Base-by-base conservation (phyloP, 2,888 invertebrate species). In the Conchocele bisecta region DNA sequence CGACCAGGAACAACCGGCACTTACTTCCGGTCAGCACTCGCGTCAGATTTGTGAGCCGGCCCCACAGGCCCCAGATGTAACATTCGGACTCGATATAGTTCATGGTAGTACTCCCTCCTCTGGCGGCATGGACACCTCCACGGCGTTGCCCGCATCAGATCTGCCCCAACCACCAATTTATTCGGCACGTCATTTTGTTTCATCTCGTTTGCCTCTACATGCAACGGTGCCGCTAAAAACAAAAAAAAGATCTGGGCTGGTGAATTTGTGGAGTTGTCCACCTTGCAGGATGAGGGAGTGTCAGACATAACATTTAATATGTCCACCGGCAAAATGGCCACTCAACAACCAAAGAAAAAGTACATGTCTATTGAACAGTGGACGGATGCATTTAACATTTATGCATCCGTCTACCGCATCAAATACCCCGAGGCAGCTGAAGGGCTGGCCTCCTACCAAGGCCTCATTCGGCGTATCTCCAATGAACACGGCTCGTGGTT, bases 211-310 rank as follows among this genome's bases (percentile, higher is more conserved):
- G 31, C 51, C 51, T 15, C 22, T 51, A 5, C 17, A 51, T 51
- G 51, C 51, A 31, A 51, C 22, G 31, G 51, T 31, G 2, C 31
- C 31, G 9, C 3, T 51, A 2, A 51, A 51, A 20, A 51, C 17
- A 17, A 29, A 22, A 5, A 51, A 22, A 17, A 51, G 33, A 51
- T 51, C 22, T 51, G 51, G 51, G 20, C 20, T 20, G 33, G 33
- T 35, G 51, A 29, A 51, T 51, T 51, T 51, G 33, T 51, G 17
- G 51, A 51, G 51, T 31, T 51, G 51, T 51, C 51, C 46, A 51
- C 51, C 17, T 13, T 51, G 51, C 51, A 51, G 33, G 51, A 51
- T 31, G 51, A 51, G 31, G 51, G 35, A 22, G 20, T 22, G 3
- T 31, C 31, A 7, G 51, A 51, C 13, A 5, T 51, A 33, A 24